Base-by-base conservation (phyloP, 2,113 vertebrate genomes). In the Trichomycterus rosablanca region DNA sequence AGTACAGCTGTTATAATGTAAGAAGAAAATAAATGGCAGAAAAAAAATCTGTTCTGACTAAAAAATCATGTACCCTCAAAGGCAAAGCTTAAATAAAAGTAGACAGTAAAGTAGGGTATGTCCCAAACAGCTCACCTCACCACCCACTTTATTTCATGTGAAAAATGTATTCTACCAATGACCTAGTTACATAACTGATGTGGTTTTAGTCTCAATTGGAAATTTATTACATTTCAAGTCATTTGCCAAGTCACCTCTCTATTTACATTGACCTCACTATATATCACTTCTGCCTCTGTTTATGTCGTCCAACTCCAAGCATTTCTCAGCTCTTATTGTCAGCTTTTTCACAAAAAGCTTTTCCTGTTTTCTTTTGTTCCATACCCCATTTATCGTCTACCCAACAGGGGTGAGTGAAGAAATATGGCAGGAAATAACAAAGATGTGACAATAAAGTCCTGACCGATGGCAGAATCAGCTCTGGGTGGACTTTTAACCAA, bases 401-500 rank as follows among this genome's bases (percentile, higher is more conserved):
- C 24, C 53, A 52, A 11, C 18, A 35, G 11, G 28, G 32, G 52
- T 37, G 11, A 52, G 28, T 18, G 30, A 14, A 67, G 16, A 67
- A 54, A 59, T 58, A 45, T 46, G 40, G 23, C 57, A 22, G 22
- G 52, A 62, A 62, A 71, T 67, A 43, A 48, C 32, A 52, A 50
- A 37, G 51, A 16, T 24, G 39, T 51, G 52, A 48, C 56, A 32
- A 46, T 65, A 53, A 61, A 66, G 35, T 12, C 14, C 19, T 66
- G 30, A 59, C 9, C 43, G 50, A 60, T 50, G 62, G 35, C 24
- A n/a, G 5, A 19, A 56, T 15, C 32, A 22, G 52, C 42, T 40
- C 30, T 65, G 28, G 56, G 43, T 65, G 62, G 32, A 48, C 43
- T 48, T 55, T 64, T 56, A 65, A 65, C n/a, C 12, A 56, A 42